Evolutionary conservation across 2,113 vertebrate species (phyloP).

Genomic region (Genyomyrus donnyi): DNA sequence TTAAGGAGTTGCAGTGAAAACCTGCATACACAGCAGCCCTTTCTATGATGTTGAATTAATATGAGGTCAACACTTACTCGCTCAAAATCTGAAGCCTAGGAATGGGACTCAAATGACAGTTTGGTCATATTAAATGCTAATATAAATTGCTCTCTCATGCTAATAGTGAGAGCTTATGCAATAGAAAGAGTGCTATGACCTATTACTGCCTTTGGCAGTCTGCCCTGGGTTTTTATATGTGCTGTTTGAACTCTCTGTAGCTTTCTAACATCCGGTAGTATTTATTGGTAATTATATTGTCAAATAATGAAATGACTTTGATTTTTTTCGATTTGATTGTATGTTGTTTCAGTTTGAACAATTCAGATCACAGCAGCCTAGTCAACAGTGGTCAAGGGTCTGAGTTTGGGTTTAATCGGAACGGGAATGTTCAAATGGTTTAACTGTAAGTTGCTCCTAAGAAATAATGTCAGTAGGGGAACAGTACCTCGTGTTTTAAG

Average conservation of each 20-base stretch:
- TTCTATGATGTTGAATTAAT: not conserved
- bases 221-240: not conserved
- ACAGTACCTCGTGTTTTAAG: not conserved
- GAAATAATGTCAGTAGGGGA: not conserved
- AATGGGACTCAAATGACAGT: not conserved
- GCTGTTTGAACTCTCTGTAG: not conserved
- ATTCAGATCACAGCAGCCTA: not conserved
- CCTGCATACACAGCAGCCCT: too few species aligned
- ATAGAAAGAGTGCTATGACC: not conserved
- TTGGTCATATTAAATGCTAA: not conserved
- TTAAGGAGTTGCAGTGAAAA: too few species aligned
- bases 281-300: not conserved
- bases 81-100: not conserved
- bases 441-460: not conserved
- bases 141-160: not conserved
- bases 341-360: not conserved
- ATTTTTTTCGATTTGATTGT: not conserved
- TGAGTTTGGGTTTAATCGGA: not conserved
- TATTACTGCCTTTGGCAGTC: not conserved
- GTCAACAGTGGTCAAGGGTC: not conserved
- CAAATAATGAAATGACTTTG: not conserved
- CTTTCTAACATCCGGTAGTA: not conserved
- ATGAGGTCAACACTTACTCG: not conserved
- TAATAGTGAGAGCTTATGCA: not conserved
- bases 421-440: not conserved